Base-by-base conservation (phyloP, 2,888 invertebrate genomes). In the Trichogramma dendrolimi region DNA sequence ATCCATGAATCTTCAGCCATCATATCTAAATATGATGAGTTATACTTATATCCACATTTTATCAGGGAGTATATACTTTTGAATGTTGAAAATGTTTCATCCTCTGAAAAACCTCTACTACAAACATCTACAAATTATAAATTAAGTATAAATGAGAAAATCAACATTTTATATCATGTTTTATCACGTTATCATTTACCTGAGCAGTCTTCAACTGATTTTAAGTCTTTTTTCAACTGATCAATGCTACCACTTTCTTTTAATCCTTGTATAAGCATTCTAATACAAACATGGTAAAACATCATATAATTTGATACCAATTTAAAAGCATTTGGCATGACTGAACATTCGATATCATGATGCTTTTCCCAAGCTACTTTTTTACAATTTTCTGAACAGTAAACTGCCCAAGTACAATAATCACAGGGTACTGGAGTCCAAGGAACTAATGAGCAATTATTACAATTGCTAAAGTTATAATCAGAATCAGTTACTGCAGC, bases 321-420 rank as follows among this genome's bases (percentile, higher is more conserved):
- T 27, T 27, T 27, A 27, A 27, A 27, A 27, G 27, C 27, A 27
- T 27, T 27, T 27, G 27, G 27, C 27, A 27, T 27, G 27, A 52
- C 38, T 42, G 57, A 10, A 38, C 94, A 95, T 81, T 95, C 94
- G 66, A 86, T 82, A 66, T 82, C 81, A 77, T 96, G 96, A 76
- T 89, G 91, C 11, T 82, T 81, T 48, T 82, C 75, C 81, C 83
- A 86, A 4, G 92, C 89, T 0, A 77, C 77, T 2, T 82, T 75
- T 66, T 81, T 83, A 73, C 94, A 94, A 51, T 80, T 75, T 55
- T 82, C 80, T 71, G 86, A 83, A 70, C 90, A 91, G 72, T 86
- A 92, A 68, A 87, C 77, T 27, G 85, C 84, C 81, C 85, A 81
- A 44, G 84, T 83, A 73, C 90, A 91, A 58, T 73, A 70, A 4